Percentiles rank a stretch among this genome's conserved stretches.
Evolutionary conservation across 2,797 vertebrate genomes (phyloP).

Genomic region (Cirrhinus mrigala): DNA sequence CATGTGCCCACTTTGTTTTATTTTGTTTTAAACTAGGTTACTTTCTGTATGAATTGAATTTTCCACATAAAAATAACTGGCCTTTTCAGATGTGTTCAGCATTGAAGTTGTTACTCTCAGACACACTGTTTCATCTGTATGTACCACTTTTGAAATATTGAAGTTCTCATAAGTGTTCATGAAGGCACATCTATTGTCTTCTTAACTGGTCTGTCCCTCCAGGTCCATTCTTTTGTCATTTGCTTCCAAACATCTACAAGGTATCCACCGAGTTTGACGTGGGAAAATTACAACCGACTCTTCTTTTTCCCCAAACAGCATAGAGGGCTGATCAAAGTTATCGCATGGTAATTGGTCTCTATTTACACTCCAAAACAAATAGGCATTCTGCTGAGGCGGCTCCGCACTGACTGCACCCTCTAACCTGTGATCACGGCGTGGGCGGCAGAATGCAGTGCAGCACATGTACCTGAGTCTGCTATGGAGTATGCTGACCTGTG

Average conservation of each 20-base stretch:
- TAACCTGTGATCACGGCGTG: conserved; percentile 61
- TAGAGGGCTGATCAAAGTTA: conserved; percentile 68
- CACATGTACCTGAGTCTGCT: conserved; percentile 57
- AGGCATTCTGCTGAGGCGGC: conserved; percentile 61
- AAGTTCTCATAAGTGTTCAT: background rate
- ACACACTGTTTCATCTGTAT: background rate
- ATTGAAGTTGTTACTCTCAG: background rate
- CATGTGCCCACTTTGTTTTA: conserved; percentile 22
- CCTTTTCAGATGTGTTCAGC: background rate
- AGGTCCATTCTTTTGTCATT: background rate
- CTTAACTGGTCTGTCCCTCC: background rate
- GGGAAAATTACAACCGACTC: conserved; percentile 11
- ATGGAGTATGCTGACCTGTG: conserved; percentile 60
- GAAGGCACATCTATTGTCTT: conserved; percentile 8
- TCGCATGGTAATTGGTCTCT: conserved; percentile 65
- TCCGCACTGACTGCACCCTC: conserved; percentile 56
- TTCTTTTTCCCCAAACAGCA: conserved; percentile 41
- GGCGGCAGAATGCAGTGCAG: conserved; percentile 35
- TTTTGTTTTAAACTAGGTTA: conserved; percentile 19
- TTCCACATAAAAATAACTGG: background rate
- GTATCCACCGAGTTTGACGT: conserved; percentile 12
- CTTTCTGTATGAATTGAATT: background rate
- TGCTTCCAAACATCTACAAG: conserved; percentile 19
- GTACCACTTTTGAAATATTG: background rate
- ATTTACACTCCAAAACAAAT: conserved; percentile 71